Conservation (phyloP, 2,113 vertebrate species). For the Helogale parvula region DNA sequence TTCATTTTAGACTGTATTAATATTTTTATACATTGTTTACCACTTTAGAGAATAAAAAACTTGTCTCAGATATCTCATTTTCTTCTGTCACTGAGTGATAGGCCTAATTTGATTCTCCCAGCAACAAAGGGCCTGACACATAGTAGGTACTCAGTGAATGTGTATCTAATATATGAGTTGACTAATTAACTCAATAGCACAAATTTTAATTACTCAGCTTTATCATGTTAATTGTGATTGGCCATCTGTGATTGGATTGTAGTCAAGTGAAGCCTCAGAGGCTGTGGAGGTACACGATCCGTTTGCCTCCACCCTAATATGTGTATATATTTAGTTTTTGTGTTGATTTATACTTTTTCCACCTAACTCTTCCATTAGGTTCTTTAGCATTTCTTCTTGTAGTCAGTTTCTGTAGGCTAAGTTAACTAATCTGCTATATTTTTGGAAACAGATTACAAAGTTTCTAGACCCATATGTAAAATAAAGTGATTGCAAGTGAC, state of each 20-base stretch:
- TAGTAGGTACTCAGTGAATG: neutral
- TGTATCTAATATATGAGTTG: neutral
- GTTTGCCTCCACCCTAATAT: neutral
- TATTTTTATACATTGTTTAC: neutral
- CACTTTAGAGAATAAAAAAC: neutral
- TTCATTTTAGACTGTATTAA: neutral
- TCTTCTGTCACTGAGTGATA: neutral
- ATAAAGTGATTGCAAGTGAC: neutral
- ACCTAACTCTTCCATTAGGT: neutral
- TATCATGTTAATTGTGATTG: neutral
- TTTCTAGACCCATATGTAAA: neutral
- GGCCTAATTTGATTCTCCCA: constrained; percentile 20
- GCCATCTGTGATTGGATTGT: neutral
- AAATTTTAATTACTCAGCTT: neutral
- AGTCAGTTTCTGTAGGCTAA: neutral
- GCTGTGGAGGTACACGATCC: neutral
- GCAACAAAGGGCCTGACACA: neutral
- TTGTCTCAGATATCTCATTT: constrained; percentile 23
- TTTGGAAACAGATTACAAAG: neutral
- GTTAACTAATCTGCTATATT: neutral
- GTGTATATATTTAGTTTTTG: neutral
- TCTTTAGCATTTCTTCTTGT: neutral
- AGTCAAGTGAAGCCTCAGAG: neutral
- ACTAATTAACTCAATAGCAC: neutral
- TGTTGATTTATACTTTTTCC: neutral